Percentiles rank a stretch among this genome's conserved stretches.
These are phyloP conservation scores for Mercenaria mercenaria DNA, from an alignment of 1,140 invertebrate genomes.

Conservation along the genomic window DNA sequence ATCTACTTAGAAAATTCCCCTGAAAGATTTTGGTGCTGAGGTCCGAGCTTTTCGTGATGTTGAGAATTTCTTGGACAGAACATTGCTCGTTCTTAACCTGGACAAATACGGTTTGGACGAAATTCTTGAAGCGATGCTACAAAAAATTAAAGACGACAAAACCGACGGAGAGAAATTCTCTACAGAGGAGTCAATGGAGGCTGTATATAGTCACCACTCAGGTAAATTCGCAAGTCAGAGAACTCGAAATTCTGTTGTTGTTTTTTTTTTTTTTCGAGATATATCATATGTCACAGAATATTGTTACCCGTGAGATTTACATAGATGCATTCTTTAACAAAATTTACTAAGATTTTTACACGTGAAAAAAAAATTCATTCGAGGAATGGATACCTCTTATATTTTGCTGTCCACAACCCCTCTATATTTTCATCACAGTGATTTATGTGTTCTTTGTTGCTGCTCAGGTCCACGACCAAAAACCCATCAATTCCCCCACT, in stretches of 20 bases:
- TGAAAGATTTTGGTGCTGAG: conserved; percentile 90
- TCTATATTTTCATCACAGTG: too few relatives aligned
- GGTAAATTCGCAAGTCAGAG: conserved; percentile 84
- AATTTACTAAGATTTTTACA: too few relatives aligned
- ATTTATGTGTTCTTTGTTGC: too few relatives aligned
- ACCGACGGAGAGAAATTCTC: conserved; percentile 76
- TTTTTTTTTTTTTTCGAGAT: background rate
- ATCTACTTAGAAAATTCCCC: conserved; percentile 89
- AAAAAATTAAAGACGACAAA: conserved; percentile 86
- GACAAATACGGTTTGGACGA: conserved; percentile 88
- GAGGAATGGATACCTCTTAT: too few relatives aligned
- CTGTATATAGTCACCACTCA: conserved; percentile 88
- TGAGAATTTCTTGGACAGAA: conserved; percentile 88
- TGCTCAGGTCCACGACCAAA: too few relatives aligned
- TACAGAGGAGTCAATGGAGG: conserved; percentile 86
- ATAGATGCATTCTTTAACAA: too few relatives aligned
- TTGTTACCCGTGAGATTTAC: too few relatives aligned
- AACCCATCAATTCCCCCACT: too few relatives aligned
- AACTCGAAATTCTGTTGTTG: too few relatives aligned
- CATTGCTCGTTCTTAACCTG: conserved; percentile 88
- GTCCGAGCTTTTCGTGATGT: conserved; percentile 89
- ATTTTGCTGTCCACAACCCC: too few relatives aligned
- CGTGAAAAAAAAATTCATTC: too few relatives aligned
- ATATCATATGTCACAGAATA: too few relatives aligned
- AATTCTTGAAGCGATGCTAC: conserved; percentile 87